Base-by-base conservation (phyloP, 2,797 vertebrate genomes). In the Eurystomus glaucurus region DNA sequence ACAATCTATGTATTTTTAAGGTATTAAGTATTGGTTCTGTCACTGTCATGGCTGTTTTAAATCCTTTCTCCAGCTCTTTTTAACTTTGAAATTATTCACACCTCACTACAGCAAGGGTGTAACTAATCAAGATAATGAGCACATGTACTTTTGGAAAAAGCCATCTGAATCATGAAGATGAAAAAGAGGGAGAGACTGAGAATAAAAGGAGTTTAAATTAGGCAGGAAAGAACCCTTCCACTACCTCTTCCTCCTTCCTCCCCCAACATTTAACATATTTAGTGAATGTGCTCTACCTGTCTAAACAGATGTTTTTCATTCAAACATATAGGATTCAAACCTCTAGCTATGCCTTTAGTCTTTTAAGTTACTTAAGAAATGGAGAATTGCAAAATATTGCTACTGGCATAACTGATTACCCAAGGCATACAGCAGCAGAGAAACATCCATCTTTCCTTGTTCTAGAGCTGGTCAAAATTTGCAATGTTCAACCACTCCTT, bases 301-400 rank as follows among this genome's bases (percentile, higher is more conserved):
- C 87, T 93, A 75, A 95, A 89, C 62, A 85, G 60, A 89, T 70
- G 77, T 31, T 87, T 68, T 85, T 92, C 71, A 93, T 70, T 86
- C 77, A 89, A 41, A 83, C 0, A 0, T 45, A 60, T 6, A 82
- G 64, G 68, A 82, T 55, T 64, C 35, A 55, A 70, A 21, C 66
- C 48, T 85, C 55, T n/a, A 87, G 84, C 71, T 37, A 85, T 0
- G 10, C 51, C 55, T 92, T 77, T 50, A 60, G 76, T 62, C 66
- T 65, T 90, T 76, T 37, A 93, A 88, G 60, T 86, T 62, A 76
- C 93, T 72, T 93, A 76, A 87, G 85, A 92, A 93, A 85, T 85
- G 55, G 94, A 95, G 65, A 84, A 88, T 74, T 92, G 74, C 70
- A 87, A 85, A 92, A 84, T 81, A 86, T 60, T 92, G 80, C 74